Percentiles rank a stretch among this genome's conserved stretches.
These are phyloP conservation scores for Palythoa caribaeorum DNA, from an alignment of 92 coral and sea anemone species.

Conservation along the genomic window DNA sequence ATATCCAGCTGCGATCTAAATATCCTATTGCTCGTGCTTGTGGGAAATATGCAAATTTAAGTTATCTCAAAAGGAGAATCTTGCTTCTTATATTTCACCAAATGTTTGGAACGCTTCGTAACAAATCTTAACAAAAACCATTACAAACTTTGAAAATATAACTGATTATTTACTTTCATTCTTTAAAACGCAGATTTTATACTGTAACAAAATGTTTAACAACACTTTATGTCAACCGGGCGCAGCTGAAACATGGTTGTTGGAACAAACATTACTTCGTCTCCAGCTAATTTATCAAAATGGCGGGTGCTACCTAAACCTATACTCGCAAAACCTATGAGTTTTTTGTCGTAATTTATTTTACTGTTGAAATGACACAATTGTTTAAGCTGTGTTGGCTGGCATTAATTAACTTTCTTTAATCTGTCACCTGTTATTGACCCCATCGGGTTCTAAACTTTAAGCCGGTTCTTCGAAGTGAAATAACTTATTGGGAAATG, in stretches of 20 bases:
- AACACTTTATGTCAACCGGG: not conserved
- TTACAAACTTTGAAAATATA: no score
- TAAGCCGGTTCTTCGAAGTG: no score
- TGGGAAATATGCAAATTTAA: slow-evolving; percentile 9
- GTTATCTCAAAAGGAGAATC: not conserved
- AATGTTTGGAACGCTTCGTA: no score
- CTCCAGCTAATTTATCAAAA: not conserved
- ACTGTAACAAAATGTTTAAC: not conserved
- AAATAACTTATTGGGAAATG: not conserved
- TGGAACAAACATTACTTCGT: not conserved
- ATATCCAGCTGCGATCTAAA: slow-evolving; percentile 21
- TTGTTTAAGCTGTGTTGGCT: no score
- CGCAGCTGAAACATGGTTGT: not conserved
- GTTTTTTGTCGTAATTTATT: not conserved
- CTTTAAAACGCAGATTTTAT: not conserved
- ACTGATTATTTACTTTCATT: no score
- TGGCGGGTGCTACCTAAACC: not conserved
- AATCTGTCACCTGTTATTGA: no score
- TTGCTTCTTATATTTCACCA: not conserved
- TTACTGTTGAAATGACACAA: not conserved
- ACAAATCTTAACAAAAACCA: no score
- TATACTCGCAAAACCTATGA: not conserved
- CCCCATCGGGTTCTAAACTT: no score
- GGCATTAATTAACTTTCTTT: no score
- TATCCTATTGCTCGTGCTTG: not conserved